phyloP scores from a whole-genome alignment of 2,888 invertebrate genomes.

The Bedellia somnulentella region DNA sequence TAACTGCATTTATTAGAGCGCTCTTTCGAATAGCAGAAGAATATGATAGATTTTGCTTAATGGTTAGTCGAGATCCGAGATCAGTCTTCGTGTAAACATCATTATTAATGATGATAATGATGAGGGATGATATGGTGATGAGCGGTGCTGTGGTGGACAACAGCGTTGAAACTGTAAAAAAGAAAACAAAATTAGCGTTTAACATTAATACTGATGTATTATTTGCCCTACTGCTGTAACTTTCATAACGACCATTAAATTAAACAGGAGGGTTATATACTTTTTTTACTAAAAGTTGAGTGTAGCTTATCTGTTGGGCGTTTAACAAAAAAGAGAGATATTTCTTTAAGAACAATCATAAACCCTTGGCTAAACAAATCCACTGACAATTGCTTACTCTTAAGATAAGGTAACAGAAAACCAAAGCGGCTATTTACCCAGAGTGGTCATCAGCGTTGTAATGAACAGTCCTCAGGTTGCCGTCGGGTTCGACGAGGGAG shows the following conservation, averaged over 20 bases:
- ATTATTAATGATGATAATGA: conserved; percentile 19
- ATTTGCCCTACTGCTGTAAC: no score
- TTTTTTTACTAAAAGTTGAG: no score
- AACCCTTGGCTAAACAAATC: no score
- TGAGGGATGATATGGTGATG: conserved; percentile 25
- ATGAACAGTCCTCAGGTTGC: conserved; percentile 57
- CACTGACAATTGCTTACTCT: no score
- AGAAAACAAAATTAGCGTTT: neutral
- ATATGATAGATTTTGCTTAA: conserved; percentile 1
- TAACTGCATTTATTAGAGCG: conserved; percentile 4
- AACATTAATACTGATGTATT: no score
- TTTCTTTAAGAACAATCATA: no score
- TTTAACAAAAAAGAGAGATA: no score
- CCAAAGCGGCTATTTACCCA: conserved; percentile 29
- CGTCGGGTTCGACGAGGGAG: conserved; percentile 61
- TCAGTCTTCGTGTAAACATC: conserved; percentile 6
- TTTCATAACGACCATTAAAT: no score
- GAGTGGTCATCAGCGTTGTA: conserved; percentile 51
- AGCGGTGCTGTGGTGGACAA: conserved; percentile 28
- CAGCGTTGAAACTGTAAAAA: conserved; percentile 27
- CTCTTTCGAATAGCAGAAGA: neutral
- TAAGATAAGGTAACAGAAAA: no score
- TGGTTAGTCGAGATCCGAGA: conserved; percentile 16
- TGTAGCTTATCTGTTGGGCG: no score
- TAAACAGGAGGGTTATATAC: no score